Evolutionary conservation across 2,888 invertebrate species (phyloP), one percentile per base, ranked within the genome.

Genomic region (Bhutanitis thaidina): DNA sequence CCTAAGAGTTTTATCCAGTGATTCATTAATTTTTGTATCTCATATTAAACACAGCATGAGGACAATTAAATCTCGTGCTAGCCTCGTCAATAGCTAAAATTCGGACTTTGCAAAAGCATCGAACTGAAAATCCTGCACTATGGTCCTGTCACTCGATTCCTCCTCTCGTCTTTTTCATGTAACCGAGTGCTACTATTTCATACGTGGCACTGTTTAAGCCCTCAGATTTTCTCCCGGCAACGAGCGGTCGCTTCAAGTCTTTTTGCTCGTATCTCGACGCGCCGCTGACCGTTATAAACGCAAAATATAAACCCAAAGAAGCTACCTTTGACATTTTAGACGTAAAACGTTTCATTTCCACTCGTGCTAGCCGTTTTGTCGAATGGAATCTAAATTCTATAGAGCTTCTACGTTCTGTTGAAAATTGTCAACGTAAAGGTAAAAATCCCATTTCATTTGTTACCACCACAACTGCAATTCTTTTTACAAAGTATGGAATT

Each of bases 131-230:
- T 81, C 84, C 82, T 78, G 77, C 57, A 44, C 81, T 82, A 83
- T 76, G 77, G 80, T 79, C 74, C 84, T 82, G 88, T 88, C 86
- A 85, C 85, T 86, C 85, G 86, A 88, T 88, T 86, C 82, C 81
- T 82, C 77, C 81, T 80, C 80, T 84, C 85, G 84, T 89, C 88
- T 89, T 87, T 89, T 89, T 88, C 88, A 87, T 88, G 88, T 89
- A 86, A 87, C 86, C 84, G 82, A 86, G 80, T 81, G 74, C 80
- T 73, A 84, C 83, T 87, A 88, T 88, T 89, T 89, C 86, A 87
- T 89, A 86, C 87, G 83, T 74, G 83, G 80, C 80, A 82, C 83
- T 89, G 85, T 89, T 87, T 89, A 89, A 89, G 86, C 89, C 82
- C 88, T 81, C 84, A 86, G 89, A 88, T 88, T 87, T 87, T 80